Conservation (phyloP, 2,113 vertebrate species). For the Sterrhoptilus dennistouni region DNA sequence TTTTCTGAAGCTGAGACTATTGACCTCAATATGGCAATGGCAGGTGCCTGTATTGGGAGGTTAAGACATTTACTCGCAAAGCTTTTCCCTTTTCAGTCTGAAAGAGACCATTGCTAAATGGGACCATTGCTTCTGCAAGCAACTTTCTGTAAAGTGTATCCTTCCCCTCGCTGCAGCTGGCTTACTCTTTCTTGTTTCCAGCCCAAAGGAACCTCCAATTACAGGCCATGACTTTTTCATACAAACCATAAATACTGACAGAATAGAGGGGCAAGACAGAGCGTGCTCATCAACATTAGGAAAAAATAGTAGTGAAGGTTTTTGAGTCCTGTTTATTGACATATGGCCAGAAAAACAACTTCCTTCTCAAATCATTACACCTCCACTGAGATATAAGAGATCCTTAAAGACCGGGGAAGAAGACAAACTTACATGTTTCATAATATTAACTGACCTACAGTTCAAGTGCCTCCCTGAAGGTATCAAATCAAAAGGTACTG, state of each 20-base stretch:
- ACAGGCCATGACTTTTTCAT: not conserved
- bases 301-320: not conserved
- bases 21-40: not conserved
- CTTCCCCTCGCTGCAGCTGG: not conserved
- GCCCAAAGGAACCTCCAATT: not conserved
- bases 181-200: not conserved
- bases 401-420: not conserved
- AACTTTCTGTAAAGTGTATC: rapidly evolving
- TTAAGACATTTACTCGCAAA: not conserved
- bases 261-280: not conserved
- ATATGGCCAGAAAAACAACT: not conserved
- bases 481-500: rapidly evolving
- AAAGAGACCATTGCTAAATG: not conserved
- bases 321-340: not conserved
- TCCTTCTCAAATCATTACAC: not conserved
- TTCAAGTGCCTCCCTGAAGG: not conserved
- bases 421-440: not conserved
- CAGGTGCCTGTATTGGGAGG: not conserved
- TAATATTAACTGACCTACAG: not conserved
- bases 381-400: not conserved
- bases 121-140: not conserved
- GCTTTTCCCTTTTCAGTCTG: rapidly evolving
- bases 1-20: not conserved
- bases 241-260: not conserved
- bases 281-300: not conserved